These are phyloP conservation scores for Enteromius anoplus DNA, from an alignment of 2,797 vertebrate species.

Conservation along the genomic window DNA sequence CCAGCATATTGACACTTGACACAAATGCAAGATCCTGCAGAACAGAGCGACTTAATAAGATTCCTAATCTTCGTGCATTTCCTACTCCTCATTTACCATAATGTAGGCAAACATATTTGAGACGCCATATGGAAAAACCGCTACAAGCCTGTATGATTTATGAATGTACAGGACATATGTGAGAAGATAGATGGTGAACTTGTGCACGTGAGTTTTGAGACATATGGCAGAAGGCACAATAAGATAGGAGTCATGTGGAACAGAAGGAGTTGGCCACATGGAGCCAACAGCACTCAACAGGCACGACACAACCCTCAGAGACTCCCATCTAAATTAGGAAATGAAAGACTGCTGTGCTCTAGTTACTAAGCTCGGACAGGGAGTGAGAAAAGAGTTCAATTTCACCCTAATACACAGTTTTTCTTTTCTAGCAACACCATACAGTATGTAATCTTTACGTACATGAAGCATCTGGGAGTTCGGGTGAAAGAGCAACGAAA, in stretches of 20 bases:
- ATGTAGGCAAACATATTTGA: slow-evolving; percentile 65
- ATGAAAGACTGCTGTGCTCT: slow-evolving; percentile 17
- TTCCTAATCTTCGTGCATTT: slow-evolving; percentile 53
- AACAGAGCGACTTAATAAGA: slow-evolving; percentile 33
- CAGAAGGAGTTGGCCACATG: slow-evolving; percentile 46
- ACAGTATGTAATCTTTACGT: slow-evolving; percentile 91
- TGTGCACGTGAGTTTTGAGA: slow-evolving; percentile 52
- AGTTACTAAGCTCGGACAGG: slow-evolving; percentile 2
- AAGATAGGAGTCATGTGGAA: slow-evolving; percentile 50
- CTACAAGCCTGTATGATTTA: slow-evolving; percentile 70
- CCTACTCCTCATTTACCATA: slow-evolving; percentile 48
- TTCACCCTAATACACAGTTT: not conserved
- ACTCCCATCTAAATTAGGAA: slow-evolving; percentile 9
- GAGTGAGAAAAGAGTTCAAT: not conserved
- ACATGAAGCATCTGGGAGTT: slow-evolving; percentile 96
- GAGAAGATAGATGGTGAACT: slow-evolving; percentile 33
- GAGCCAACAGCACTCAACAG: slow-evolving; percentile 33
- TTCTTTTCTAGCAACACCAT: slow-evolving; percentile 80
- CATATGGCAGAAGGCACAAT: slow-evolving; percentile 71
- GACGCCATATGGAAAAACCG: slow-evolving; percentile 72
- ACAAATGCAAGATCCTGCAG: slow-evolving; percentile 29
- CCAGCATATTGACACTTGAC: slow-evolving; percentile 2
- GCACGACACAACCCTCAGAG: slow-evolving; percentile 19
- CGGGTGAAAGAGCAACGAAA: slow-evolving; percentile 91
- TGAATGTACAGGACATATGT: slow-evolving; percentile 58